Conservation (phyloP, 2,113 vertebrate genomes). For the Cariama cristata region DNA sequence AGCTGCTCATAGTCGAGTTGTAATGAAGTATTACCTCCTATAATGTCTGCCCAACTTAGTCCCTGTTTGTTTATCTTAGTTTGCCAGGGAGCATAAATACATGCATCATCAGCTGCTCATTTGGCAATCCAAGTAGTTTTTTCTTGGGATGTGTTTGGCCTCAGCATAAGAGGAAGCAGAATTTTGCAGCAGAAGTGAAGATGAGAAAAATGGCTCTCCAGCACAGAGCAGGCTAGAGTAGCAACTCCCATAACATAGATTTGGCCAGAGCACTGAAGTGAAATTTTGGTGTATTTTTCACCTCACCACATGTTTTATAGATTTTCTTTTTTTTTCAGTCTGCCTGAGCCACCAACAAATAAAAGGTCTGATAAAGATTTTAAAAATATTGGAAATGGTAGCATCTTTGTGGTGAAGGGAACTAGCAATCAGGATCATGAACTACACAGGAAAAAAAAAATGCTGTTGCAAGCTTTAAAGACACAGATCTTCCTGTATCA, state of each 20-base stretch:
- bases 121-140: constrained; percentile 28
- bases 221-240: background rate
- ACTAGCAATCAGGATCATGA: background rate
- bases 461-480: background rate
- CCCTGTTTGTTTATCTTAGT: constrained; percentile 40
- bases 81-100: constrained; percentile 67
- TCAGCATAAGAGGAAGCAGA: constrained; percentile 2
- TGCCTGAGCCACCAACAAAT: background rate
- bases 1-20: background rate
- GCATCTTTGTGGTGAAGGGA: background rate
- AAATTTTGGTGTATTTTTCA: constrained; percentile 41
- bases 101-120: constrained; percentile 27
- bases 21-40: constrained; percentile 34
- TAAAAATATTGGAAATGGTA: background rate
- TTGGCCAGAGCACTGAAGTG: background rate
- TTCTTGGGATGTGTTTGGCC: constrained; percentile 10
- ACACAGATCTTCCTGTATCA: background rate
- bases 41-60: constrained; percentile 7
- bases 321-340: background rate
- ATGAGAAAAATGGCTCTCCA: constrained; percentile 36
- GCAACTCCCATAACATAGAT: constrained; percentile 7
- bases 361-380: background rate
- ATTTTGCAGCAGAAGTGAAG: constrained; percentile 16
- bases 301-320: background rate
- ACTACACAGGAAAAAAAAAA: background rate